These are phyloP conservation scores for Spilarctia lutea DNA, from an alignment of 2,888 invertebrate genomes.

Conservation along the genomic window DNA sequence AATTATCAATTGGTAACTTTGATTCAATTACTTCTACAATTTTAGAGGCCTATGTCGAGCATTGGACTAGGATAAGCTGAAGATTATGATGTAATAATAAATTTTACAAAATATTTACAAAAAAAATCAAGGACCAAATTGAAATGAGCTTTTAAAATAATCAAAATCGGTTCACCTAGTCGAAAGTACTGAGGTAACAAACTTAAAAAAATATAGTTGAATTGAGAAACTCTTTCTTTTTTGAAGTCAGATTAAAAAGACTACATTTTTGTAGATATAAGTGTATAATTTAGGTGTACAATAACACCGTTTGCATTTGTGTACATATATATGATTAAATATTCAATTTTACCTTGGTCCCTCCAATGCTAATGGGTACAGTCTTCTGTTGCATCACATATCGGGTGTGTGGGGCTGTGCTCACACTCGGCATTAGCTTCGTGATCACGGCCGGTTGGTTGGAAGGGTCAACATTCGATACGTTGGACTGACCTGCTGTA, in stretches of 20 bases:
- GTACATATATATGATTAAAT: neutral
- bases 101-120: no score
- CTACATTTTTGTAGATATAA: neutral
- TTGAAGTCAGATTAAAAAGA: no score
- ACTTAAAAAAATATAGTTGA: no score
- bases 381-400: conserved; percentile 76
- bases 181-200: no score
- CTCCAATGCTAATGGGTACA: conserved; percentile 64
- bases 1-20: neutral
- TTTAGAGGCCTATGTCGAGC: no score
- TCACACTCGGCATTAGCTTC: conserved; percentile 57
- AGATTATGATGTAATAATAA: no score
- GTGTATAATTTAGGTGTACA: neutral
- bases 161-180: no score
- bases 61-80: no score
- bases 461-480: conserved; percentile 39
- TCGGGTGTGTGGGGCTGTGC: conserved; percentile 52
- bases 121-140: no score
- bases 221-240: no score
- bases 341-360: conserved; percentile 54
- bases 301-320: neutral
- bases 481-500: conserved; percentile 52
- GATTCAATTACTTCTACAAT: no score
- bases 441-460: conserved; percentile 67
- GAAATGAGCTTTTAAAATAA: no score